These are phyloP conservation scores for Tetrapedia diversipes DNA, from an alignment of 2,888 invertebrate species.

Conservation along the genomic window DNA sequence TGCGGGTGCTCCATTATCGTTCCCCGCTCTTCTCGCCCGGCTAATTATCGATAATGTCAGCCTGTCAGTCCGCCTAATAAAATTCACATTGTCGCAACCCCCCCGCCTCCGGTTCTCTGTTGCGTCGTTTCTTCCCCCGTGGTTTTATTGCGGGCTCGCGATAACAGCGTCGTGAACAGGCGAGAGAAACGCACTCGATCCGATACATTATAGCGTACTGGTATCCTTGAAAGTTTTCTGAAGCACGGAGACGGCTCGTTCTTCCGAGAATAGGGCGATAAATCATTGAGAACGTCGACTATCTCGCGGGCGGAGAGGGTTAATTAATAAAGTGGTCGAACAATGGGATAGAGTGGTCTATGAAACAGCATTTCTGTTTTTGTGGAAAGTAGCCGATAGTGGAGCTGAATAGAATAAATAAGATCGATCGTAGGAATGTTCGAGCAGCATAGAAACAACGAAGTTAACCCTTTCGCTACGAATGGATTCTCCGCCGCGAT, in stretches of 20 bases:
- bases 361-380: background rate
- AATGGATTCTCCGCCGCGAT: no score
- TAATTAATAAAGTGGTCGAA: background rate
- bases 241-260: background rate
- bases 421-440: no score
- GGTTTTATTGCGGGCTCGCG: background rate
- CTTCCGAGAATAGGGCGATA: background rate
- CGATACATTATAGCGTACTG: constrained; percentile 8
- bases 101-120: background rate
- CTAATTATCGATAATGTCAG: constrained; percentile 55
- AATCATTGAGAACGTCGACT: background rate
- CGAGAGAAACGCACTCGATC: constrained; percentile 5
- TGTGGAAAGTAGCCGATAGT: no score
- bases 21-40: constrained; percentile 27
- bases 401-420: no score
- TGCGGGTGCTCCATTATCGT: constrained; percentile 51
- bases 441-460: no score
- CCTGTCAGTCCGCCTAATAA: constrained; percentile 34
- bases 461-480: no score
- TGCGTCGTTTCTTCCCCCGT: background rate
- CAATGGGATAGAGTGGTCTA: no score
- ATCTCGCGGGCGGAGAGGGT: background rate
- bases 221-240: constrained; percentile 23
- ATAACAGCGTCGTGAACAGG: constrained; percentile 20
- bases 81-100: constrained; percentile 14